phyloP scores from a whole-genome alignment of 35 echinoderm and acorn worm species.

The Lytechinus variegatus region DNA sequence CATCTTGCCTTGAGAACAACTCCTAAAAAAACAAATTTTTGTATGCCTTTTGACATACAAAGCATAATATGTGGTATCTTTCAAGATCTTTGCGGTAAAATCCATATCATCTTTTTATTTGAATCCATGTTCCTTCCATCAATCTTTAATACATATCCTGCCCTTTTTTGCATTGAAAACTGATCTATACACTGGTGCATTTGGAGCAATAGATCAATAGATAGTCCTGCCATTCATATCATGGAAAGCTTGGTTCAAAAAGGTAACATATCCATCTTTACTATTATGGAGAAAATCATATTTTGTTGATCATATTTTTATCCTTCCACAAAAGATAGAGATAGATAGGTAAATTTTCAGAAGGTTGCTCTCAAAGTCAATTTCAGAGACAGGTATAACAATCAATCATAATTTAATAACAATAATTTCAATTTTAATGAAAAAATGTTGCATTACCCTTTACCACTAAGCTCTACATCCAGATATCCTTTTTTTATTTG shows the following conservation, averaged over 20 bases:
- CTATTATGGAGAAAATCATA: too few species aligned
- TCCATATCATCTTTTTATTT: not conserved
- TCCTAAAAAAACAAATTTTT: not conserved
- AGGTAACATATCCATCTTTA: too few species aligned
- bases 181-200: not conserved
- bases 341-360: too few species aligned
- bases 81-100: not conserved
- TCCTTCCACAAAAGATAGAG: too few species aligned
- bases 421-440: too few species aligned
- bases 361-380: too few species aligned
- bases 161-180: not conserved
- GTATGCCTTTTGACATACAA: too few species aligned
- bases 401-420: too few species aligned
- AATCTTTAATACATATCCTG: not conserved
- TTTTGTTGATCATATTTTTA: too few species aligned
- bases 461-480: not conserved
- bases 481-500: not conserved
- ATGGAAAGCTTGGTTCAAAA: too few species aligned
- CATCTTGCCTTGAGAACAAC: not conserved
- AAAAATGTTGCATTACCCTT: too few species aligned
- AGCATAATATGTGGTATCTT: not conserved
- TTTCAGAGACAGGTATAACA: too few species aligned
- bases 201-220: not conserved
- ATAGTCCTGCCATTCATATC: not conserved
- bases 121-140: not conserved